Percentiles rank a stretch among this genome's conserved stretches.
Conservation (phyloP, 1,140 invertebrate species). For the Hirudo medicinalis region DNA sequence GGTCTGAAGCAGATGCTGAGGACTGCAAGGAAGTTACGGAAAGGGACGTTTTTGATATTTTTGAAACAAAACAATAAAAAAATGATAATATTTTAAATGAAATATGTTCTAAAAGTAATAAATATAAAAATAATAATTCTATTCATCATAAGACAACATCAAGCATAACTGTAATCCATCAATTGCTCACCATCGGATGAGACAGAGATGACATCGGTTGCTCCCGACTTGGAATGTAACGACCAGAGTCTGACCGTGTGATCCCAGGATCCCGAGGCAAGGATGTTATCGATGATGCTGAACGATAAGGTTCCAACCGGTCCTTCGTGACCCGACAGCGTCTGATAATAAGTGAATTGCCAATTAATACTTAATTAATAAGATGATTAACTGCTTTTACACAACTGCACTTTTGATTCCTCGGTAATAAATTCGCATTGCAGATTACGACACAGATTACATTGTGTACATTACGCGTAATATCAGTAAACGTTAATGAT, state of each 20-base stretch:
- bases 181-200: slow-evolving; percentile 55
- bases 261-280: slow-evolving; percentile 86
- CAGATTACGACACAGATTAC: no score
- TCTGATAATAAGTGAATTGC: slow-evolving; percentile 38
- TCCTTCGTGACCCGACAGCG: slow-evolving; percentile 78
- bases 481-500: no score
- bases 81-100: no score
- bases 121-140: not conserved
- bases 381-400: no score
- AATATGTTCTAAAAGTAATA: not conserved
- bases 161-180: no score
- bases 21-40: slow-evolving; percentile 35
- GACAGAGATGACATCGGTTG: slow-evolving; percentile 68
- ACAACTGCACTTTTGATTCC: no score
- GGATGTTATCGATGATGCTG: slow-evolving; percentile 54
- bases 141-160: no score
- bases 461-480: no score
- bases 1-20: slow-evolving; percentile 69
- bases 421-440: no score
- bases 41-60: no score
- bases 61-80: no score
- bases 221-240: slow-evolving; percentile 54
- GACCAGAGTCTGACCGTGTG: slow-evolving; percentile 84
- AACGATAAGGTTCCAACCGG: slow-evolving; percentile 73
- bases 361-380: no score